These are phyloP conservation scores for Tetramorium simillimum DNA, from an alignment of 1,140 invertebrate species.

Conservation along the genomic window DNA sequence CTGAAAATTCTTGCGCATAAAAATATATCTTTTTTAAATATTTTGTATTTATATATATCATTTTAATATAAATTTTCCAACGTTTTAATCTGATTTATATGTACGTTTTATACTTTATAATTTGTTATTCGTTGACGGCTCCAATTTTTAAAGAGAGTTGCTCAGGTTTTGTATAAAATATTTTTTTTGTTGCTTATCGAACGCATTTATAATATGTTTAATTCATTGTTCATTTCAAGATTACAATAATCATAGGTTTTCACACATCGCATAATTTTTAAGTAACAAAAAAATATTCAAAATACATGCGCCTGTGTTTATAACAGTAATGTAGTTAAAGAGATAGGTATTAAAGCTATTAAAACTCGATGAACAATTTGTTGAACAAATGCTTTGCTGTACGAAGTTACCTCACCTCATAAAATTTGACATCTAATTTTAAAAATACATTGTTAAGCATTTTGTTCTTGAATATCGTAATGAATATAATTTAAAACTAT, in stretches of 20 bases:
- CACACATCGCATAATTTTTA: conserved; percentile 32
- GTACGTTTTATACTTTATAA: conserved; percentile 18
- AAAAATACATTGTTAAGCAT: conserved; percentile 32
- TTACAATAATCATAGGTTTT: conserved; percentile 9
- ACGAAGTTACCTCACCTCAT: conserved; percentile 27
- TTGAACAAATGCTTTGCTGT: conserved; percentile 17
- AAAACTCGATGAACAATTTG: conserved; percentile 34
- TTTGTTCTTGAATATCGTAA: conserved; percentile 53
- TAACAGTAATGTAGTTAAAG: conserved; percentile 14
- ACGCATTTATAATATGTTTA: conserved; percentile 29
- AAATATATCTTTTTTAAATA: conserved; percentile 37
- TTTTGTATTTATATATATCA: conserved; percentile 43
- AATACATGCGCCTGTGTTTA: conserved; percentile 35
- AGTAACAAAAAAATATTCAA: conserved; percentile 31
- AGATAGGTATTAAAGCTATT: conserved; percentile 43
- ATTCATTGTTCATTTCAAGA: conserved; percentile 33
- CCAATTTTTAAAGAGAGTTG: conserved; percentile 18
- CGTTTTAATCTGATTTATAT: background rate
- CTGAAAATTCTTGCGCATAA: background rate
- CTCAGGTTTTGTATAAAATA: conserved; percentile 24
- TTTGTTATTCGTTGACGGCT: background rate
- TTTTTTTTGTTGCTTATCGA: conserved; percentile 7
- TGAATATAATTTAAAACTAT: conserved; percentile 38
- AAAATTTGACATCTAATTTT: conserved; percentile 21
- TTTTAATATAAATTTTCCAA: conserved; percentile 43